Evolutionary conservation across 1,140 invertebrate species (phyloP).

Genomic region (Drosophila guanche): DNA sequence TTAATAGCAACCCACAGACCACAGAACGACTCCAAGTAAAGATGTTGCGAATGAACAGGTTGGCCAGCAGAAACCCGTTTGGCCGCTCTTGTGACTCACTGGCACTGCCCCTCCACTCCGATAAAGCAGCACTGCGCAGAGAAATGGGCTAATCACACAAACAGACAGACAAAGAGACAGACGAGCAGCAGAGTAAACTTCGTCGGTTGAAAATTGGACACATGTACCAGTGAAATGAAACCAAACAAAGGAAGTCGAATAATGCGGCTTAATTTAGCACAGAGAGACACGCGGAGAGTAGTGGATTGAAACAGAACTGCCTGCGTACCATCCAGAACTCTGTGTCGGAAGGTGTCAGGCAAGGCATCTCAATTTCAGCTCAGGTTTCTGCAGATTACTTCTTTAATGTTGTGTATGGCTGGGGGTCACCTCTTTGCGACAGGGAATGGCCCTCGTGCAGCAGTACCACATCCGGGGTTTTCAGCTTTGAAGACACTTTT

Average conservation of each 20-base stretch:
- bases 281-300: constrained; percentile 15
- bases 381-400: too few species aligned
- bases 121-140: constrained; percentile 42
- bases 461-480: too few species aligned
- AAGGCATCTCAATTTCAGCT: too few species aligned
- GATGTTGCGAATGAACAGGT: constrained; percentile 39
- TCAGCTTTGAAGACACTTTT: too few species aligned
- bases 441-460: too few species aligned
- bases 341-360: neutral
- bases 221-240: constrained; percentile 6
- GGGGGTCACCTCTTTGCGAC: too few species aligned
- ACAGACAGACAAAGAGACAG: constrained; percentile 22
- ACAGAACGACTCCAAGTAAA: constrained; percentile 24
- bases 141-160: constrained; percentile 50
- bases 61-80: constrained; percentile 43
- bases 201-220: constrained; percentile 35
- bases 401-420: too few species aligned
- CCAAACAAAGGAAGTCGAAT: constrained; percentile 46
- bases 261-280: constrained; percentile 21
- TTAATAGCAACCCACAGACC: constrained; percentile 15
- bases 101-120: constrained; percentile 1
- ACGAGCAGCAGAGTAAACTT: constrained; percentile 33
- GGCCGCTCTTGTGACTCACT: constrained; percentile 39
- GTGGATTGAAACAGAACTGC: constrained; percentile 15
- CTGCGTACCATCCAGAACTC: constrained; percentile 16